These are phyloP conservation scores for Neodiprion virginianus DNA, from an alignment of 1,140 invertebrate species.

Conservation along the genomic window DNA sequence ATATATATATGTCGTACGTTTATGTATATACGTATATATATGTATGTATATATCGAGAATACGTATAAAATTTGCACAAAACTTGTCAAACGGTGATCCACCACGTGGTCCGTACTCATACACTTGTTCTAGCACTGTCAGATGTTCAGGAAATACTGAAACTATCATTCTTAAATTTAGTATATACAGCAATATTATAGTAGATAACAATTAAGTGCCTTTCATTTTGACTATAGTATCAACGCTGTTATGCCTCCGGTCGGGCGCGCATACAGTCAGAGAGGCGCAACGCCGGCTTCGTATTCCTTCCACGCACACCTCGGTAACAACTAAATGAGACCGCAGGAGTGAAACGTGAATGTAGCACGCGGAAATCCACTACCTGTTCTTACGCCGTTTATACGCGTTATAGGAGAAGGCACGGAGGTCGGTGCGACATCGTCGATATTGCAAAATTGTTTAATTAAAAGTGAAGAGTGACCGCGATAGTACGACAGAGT, in stretches of 20 bases:
- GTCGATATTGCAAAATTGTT: no score
- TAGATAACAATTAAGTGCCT: conserved; percentile 59
- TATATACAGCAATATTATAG: conserved; percentile 49
- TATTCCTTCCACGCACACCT: conserved; percentile 31
- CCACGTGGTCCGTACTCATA: conserved; percentile 43
- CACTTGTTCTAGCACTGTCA: conserved; percentile 59
- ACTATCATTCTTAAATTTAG: conserved; percentile 59
- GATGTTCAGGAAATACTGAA: conserved; percentile 63
- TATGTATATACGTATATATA: no score
- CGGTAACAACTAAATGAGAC: conserved; percentile 55
- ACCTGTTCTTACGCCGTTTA: not conserved
- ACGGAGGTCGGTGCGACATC: no score
- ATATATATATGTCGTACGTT: no score
- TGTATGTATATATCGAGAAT: no score
- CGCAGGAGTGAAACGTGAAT: conserved; percentile 58
- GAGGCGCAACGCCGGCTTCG: not conserved
- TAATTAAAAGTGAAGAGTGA: no score
- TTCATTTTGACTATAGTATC: conserved; percentile 62
- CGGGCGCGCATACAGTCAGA: not conserved
- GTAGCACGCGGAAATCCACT: conserved; percentile 4
- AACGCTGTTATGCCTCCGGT: conserved; percentile 44
- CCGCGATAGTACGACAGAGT: no score
- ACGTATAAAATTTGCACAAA: conserved; percentile 32
- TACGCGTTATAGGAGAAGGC: not conserved
- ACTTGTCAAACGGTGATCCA: conserved; percentile 46